Conservation (phyloP, 23 tunicate species). For the Ciona savignyi region DNA sequence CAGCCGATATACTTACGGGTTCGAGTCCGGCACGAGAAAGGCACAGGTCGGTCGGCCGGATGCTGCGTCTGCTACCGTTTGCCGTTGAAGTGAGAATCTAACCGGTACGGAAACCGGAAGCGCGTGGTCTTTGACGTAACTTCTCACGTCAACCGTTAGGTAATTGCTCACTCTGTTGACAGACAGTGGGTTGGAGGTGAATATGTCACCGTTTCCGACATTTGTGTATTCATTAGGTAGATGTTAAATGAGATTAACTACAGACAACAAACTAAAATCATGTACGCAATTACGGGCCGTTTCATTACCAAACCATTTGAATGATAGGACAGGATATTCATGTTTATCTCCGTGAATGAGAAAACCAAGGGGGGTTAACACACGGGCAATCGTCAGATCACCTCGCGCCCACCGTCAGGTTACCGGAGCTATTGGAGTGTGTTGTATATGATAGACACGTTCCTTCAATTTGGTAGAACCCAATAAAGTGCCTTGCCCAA, state of each 20-base stretch:
- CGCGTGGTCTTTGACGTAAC: background rate
- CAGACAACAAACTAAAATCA: too few species aligned
- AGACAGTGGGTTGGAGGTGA: background rate
- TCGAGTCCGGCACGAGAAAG: background rate
- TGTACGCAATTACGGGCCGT: background rate
- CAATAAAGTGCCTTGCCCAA: too few species aligned
- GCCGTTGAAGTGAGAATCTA: slow-evolving; percentile 23
- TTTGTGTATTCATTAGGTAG: background rate
- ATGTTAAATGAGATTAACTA: too few species aligned
- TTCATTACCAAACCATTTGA: too few species aligned
- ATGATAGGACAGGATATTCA: too few species aligned
- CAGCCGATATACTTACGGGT: background rate
- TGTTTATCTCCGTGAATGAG: too few species aligned
- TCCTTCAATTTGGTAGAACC: too few species aligned
- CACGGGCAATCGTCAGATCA: too few species aligned
- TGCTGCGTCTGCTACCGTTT: background rate
- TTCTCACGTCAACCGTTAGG: slow-evolving; percentile 36
- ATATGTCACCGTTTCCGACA: background rate
- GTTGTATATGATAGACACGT: too few species aligned
- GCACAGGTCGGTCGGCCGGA: background rate
- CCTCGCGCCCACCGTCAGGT: too few species aligned
- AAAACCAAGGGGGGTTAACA: too few species aligned
- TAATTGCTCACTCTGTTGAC: slow-evolving; percentile 40
- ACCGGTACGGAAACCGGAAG: slow-evolving; percentile 50
- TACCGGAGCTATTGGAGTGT: too few species aligned